A percentile compares a stretch with the other conserved stretches of the same genome.
Evolutionary conservation across 2,888 invertebrate species (phyloP).

Genomic region (Noctua fimbriata): DNA sequence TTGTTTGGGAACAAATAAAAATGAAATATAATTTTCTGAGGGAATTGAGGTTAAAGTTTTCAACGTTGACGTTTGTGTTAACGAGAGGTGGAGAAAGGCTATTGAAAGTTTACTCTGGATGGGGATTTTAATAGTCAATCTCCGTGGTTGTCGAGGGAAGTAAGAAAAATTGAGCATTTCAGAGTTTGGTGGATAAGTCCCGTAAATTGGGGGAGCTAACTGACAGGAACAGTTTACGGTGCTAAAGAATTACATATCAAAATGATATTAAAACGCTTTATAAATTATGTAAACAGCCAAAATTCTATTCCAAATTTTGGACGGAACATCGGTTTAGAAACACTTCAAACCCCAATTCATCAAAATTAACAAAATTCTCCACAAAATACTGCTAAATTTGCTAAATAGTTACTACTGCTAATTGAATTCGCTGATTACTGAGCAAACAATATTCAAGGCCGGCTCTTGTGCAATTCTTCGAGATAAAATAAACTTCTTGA

Average conservation of each 20-base stretch:
- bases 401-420: constrained; percentile 51
- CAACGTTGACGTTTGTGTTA: constrained; percentile 58
- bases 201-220: constrained; percentile 19
- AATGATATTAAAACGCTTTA: neutral
- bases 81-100: constrained; percentile 54
- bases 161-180: constrained; percentile 34
- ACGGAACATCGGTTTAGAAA: constrained; percentile 7
- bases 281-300: neutral
- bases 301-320: neutral
- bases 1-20: constrained; percentile 69
- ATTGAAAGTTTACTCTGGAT: constrained; percentile 50
- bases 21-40: constrained; percentile 64
- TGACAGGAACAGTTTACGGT: neutral
- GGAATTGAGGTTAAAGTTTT: constrained; percentile 61
- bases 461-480: constrained; percentile 48
- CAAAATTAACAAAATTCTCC: constrained; percentile 32
- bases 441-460: constrained; percentile 45
- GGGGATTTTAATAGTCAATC: constrained; percentile 55
- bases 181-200: neutral
- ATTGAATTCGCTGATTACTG: constrained; percentile 56
- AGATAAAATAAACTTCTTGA: constrained; percentile 61
- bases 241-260: neutral
- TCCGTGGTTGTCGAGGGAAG: constrained; percentile 30
- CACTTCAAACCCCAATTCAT: constrained; percentile 8
- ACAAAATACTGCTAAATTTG: constrained; percentile 32